Percentiles rank a stretch among this genome's conserved stretches.
These are phyloP conservation scores for Hycleus cichorii DNA, from an alignment of 1,140 invertebrate genomes.

Conservation along the genomic window DNA sequence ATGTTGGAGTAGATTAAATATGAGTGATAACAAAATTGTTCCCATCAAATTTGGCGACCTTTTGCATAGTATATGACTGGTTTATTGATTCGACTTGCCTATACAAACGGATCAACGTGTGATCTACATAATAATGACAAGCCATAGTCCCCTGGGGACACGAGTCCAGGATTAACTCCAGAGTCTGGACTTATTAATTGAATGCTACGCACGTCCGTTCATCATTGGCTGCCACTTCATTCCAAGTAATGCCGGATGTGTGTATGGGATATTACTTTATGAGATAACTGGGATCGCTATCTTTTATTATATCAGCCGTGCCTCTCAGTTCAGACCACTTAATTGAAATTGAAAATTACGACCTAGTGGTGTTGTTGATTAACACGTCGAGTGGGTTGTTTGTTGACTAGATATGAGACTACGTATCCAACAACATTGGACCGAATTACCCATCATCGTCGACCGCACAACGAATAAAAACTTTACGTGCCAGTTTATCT, in stretches of 20 bases:
- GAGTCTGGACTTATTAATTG: slow-evolving; percentile 38
- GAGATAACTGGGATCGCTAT: slow-evolving; percentile 32
- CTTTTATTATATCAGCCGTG: slow-evolving; percentile 30
- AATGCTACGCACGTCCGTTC: slow-evolving; percentile 39
- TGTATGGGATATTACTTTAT: slow-evolving; percentile 32
- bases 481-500: slow-evolving; percentile 15
- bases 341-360: slow-evolving; percentile 37
- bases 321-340: slow-evolving; percentile 18
- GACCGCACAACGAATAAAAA: slow-evolving; percentile 10
- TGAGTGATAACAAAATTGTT: too few species aligned
- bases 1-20: too few species aligned
- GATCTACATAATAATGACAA: slow-evolving; percentile 41
- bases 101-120: slow-evolving; percentile 37
- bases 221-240: slow-evolving; percentile 40
- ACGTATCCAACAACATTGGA: too few species aligned
- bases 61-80: neutral
- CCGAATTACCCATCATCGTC: slow-evolving; percentile 10
- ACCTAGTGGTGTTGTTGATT: slow-evolving; percentile 18
- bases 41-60: too few species aligned
- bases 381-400: slow-evolving; percentile 17
- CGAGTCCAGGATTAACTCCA: slow-evolving; percentile 37
- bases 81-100: slow-evolving; percentile 31
- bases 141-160: slow-evolving; percentile 33
- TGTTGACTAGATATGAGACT: neutral
- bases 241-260: slow-evolving; percentile 29